Base-by-base conservation (phyloP, 2,113 vertebrate genomes). In the Rhea pennata region DNA sequence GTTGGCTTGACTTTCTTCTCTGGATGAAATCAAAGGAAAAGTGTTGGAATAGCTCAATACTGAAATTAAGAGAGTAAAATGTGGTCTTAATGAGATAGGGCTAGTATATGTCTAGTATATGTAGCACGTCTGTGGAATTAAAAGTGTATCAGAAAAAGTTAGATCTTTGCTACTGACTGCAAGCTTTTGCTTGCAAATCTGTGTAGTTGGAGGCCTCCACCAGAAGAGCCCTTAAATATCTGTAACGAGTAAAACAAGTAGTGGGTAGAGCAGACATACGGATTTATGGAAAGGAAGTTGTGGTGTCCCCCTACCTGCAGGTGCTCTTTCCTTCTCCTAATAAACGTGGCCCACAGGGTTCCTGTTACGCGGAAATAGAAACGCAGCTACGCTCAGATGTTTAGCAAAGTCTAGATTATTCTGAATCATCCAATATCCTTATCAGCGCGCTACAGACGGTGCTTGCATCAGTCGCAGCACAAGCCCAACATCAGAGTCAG, bases 401-500 rank as follows among this genome's bases (percentile, higher is more conserved):
- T 95, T 61, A 80, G 97, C 88, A 92, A 82, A 94, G 90, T 88
- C 48, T 9, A 64, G 92, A 91, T 96, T 84, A 83, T 92, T 97
- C 70, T 94, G 94, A 91, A 94, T 94, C 95, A 96, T 88, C 88
- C 94, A 12, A 26, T 44, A 24, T 80, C 93, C 97, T 97, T 97
- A 97, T 97, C 95, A 92, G 95, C 82, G 88, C 11, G 1, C 58
- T 82, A 12, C 96, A 97, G 97, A 48, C 64, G 3, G 81, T 0
- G 19, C 92, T 89, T 61, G 81, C 87, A 90, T 94, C 96, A 92
- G 90, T 92, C 81, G 56, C 86, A 82, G 96, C 42, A 2, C 87
- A 5, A 80, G 93, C 90, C 13, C 51, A 29, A n/a, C 66, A 39
- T 26, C 1, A 0, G 81, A 58, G 82, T 76, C 6, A 0, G 78